Evolutionary conservation across 2,797 vertebrate genomes (phyloP).

Genomic region (Falco berigora): DNA sequence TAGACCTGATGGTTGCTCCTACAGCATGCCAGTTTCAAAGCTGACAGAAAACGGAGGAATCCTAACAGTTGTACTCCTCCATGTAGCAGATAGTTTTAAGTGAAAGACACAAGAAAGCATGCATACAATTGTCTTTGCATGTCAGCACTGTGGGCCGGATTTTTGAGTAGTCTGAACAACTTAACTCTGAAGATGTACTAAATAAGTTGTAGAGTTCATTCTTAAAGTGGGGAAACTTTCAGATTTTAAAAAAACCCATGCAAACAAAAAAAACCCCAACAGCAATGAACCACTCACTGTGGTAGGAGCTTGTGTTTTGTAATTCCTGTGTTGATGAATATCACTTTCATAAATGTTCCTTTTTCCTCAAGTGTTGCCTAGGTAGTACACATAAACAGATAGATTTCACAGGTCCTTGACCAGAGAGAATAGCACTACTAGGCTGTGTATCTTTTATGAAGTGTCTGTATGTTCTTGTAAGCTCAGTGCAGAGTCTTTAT

Average conservation of each 20-base stretch:
- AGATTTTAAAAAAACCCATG: not conserved
- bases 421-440: not conserved
- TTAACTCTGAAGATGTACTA: not conserved
- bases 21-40: not conserved
- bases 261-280: not conserved
- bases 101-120: not conserved
- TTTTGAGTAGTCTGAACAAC: not conserved
- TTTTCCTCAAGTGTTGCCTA: not conserved
- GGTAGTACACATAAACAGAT: not conserved
- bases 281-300: too few relatives aligned
- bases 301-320: not conserved
- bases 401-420: not conserved
- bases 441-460: not conserved
- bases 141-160: not conserved
- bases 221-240: not conserved
- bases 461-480: not conserved
- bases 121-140: not conserved
- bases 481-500: not conserved
- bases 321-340: not conserved
- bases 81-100: not conserved
- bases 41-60: not conserved
- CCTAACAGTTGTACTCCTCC: not conserved
- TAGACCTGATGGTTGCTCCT: not conserved
- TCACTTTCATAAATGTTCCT: not conserved
- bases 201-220: not conserved